Evolutionary conservation across 2,888 invertebrate species (phyloP), one percentile per base, ranked within the genome.

Genomic region (Diarsia rubi): DNA sequence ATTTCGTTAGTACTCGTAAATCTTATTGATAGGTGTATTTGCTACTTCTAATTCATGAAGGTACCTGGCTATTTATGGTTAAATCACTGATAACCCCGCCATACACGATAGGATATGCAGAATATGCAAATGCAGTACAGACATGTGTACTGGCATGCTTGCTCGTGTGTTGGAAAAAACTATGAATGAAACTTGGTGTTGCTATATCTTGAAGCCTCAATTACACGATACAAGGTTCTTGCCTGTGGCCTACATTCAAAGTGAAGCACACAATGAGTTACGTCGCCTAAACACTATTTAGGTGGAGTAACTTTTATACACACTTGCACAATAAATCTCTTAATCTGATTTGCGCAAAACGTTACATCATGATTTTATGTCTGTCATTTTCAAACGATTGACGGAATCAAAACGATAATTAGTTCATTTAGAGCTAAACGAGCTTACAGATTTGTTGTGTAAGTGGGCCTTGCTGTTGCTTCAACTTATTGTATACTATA

Each of bases 41-140:
- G 70, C 75, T 84, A 84, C 81, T 82, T 82, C 72, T 19, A 37
- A 52, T 37, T 62, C 60, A 64, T 70, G 67, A 73, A 81, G 62
- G 52, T 73, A 71, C 45, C 83, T 82, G 67, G 65, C n/a, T 19
- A 19, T 31, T 19, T 11, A 59, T 9, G 59, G 27, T 11, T 31
- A 59, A 27, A 6, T 8, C 27, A 59, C 57, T 27, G 57, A 19
- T 27, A 16, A 19, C 16, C 24, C 24, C 1, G 27, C 27, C 27
- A 8, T 8, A 57, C 16, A 57, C 27, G 8, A 27, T 8, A 57
- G 27, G 8, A 8, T 57, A 16, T 27, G 8, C n/a, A n/a, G n/a
- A n/a, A n/a, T 24, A 57, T 57, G n/a, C n/a, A n/a, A n/a, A 14
- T 54, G 16, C 57, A 16, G 27, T 57, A 5, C 24, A n/a, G n/a